A percentile compares a stretch with the other conserved stretches of the same genome.
These are phyloP conservation scores for Psylliodes chrysocephalus DNA, from an alignment of 2,888 invertebrate genomes.

Conservation along the genomic window DNA sequence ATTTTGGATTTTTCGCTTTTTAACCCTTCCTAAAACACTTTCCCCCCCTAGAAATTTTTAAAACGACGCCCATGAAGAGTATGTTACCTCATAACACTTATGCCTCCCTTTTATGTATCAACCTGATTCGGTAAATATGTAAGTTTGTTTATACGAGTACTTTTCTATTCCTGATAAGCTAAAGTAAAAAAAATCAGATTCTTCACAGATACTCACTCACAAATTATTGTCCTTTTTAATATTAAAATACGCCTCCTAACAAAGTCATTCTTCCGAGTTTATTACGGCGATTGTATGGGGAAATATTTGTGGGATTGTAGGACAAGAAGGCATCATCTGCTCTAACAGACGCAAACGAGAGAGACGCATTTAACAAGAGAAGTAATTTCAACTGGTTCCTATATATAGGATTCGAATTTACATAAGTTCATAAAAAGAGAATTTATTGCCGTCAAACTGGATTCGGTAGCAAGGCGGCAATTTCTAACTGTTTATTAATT, in stretches of 20 bases:
- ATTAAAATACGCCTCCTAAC: constrained; percentile 17
- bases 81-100: too few species aligned
- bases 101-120: too few species aligned
- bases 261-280: constrained; percentile 19
- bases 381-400: constrained; percentile 46
- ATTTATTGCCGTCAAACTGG: constrained; percentile 63
- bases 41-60: too few species aligned
- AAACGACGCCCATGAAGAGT: too few species aligned
- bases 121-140: too few species aligned
- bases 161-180: constrained; percentile 10
- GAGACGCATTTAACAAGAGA: constrained; percentile 11
- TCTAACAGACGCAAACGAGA: constrained; percentile 3
- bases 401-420: constrained; percentile 54
- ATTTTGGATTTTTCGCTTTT: too few species aligned
- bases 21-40: too few species aligned
- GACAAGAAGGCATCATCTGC: constrained; percentile 6
- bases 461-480: constrained; percentile 61
- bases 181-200: not conserved
- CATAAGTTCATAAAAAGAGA: constrained; percentile 60
- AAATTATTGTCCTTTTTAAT: constrained; percentile 7
- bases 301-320: constrained; percentile 28
- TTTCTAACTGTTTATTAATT: constrained; percentile 60
- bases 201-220: not conserved
- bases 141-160: too few species aligned
- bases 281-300: constrained; percentile 31